These are phyloP conservation scores for Synergus umbraculus DNA, from an alignment of 2,888 invertebrate species.

Conservation along the genomic window DNA sequence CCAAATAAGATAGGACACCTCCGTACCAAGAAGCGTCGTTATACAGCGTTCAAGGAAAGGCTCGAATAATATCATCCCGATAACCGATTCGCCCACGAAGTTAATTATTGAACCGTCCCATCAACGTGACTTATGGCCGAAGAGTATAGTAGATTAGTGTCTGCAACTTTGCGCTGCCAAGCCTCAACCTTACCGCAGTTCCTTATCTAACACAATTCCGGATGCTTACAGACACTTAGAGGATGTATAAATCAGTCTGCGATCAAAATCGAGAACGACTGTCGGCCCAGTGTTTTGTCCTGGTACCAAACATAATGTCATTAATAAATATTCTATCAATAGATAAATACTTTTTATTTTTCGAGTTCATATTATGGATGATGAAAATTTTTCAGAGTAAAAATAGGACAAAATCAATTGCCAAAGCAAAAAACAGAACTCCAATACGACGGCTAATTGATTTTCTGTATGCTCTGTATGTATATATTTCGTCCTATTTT, in stretches of 20 bases:
- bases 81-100: constrained; percentile 70
- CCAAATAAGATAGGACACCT: constrained; percentile 41
- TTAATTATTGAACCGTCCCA: constrained; percentile 75
- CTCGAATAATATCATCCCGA: constrained; percentile 67
- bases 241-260: constrained; percentile 63
- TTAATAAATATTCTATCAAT: background rate
- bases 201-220: constrained; percentile 56
- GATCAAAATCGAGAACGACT: constrained; percentile 52
- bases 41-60: constrained; percentile 48
- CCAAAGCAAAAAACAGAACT: too few relatives aligned
- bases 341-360: too few relatives aligned
- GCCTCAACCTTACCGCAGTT: constrained; percentile 50
- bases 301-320: background rate
- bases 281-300: constrained; percentile 48
- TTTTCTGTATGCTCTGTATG: too few relatives aligned
- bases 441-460: too few relatives aligned
- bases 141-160: constrained; percentile 57
- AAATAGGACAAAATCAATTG: too few relatives aligned
- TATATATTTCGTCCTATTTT: too few relatives aligned
- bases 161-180: constrained; percentile 53
- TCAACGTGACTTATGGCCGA: constrained; percentile 67
- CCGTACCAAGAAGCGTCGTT: constrained; percentile 1
- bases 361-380: too few relatives aligned
- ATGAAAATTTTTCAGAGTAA: too few relatives aligned
- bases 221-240: constrained; percentile 66